Base-by-base conservation (phyloP, 1,140 invertebrate species). In the Nomia melanderi region DNA sequence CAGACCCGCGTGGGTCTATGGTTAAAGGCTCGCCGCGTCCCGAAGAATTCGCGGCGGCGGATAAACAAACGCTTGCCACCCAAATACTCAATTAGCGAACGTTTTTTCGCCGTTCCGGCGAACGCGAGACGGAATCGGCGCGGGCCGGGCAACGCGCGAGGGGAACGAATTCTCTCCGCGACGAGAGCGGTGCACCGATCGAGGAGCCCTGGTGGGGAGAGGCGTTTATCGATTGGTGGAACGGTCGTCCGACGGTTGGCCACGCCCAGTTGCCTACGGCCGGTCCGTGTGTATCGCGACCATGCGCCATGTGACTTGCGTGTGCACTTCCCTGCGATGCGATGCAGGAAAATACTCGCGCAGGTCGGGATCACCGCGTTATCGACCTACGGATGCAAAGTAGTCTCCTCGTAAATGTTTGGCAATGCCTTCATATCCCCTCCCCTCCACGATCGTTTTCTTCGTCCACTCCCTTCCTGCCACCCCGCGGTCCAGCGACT, bases 201-300 rank as follows among this genome's bases (percentile, higher is more conserved):
- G 44, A 39, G 50, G 29, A 12, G 67, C 50, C 8, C 27, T 11
- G 64, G 82, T 72, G 66, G 82, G 78, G 76, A 33, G 0, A 12
- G 36, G 17, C 12, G 59, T 67, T 71, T 89, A 91, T 90, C 85
- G 91, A 92, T 92, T 92, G 91, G 91, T 31, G 70, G 79, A 79
- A n/a, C 41, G 80, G 79, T 79, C 62, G 84, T 88, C 39, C 59
- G n/a, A 33, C 62, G 25, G 20, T 27, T 78, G 80, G 77, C 89
- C 88, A 90, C 91, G 91, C 91, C 91, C 87, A 86, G 53, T 79
- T 54, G 56, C 44, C 65, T 82, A 77, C 77, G 73, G 60, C 8
- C 50, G 23, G 50, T 53, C 41, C 63, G 11, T 47, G 62, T 36
- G 47, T 53, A 60, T 65, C 64, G 54, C 76, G 82, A 82, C 79